These are phyloP conservation scores for Ips typographus DNA, from an alignment of 1,140 invertebrate genomes.

Conservation along the genomic window DNA sequence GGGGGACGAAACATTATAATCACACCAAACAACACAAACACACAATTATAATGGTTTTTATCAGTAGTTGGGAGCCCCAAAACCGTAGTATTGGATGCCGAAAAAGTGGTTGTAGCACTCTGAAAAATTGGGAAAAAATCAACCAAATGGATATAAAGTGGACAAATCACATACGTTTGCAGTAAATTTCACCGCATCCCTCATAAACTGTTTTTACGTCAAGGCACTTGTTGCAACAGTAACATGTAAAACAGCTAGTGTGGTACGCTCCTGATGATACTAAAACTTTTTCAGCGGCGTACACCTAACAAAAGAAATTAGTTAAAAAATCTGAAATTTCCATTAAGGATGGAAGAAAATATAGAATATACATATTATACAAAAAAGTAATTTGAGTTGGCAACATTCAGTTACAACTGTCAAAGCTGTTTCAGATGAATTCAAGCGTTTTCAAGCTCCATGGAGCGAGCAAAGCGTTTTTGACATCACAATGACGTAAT, in stretches of 20 bases:
- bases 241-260: slow-evolving; percentile 57
- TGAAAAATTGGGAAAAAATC: slow-evolving; percentile 27
- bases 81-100: slow-evolving; percentile 39
- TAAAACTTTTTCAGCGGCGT: slow-evolving; percentile 49
- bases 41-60: background rate
- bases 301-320: slow-evolving; percentile 40
- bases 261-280: slow-evolving; percentile 54
- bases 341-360: no score
- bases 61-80: slow-evolving; percentile 15
- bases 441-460: no score
- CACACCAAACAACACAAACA: slow-evolving; percentile 1
- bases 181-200: slow-evolving; percentile 57
- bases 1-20: background rate
- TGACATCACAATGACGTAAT: no score
- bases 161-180: slow-evolving; percentile 53
- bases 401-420: no score
- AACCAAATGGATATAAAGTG: no score
- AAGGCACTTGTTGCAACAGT: slow-evolving; percentile 56
- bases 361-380: no score
- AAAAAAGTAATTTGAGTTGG: no score
- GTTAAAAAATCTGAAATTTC: slow-evolving; percentile 2
- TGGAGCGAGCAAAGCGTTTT: no score
- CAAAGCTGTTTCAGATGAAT: no score
- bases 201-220: slow-evolving; percentile 56
- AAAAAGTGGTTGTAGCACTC: slow-evolving; percentile 42